Conservation (phyloP, 2,888 invertebrate genomes). For the Platerodrilus igneus region DNA sequence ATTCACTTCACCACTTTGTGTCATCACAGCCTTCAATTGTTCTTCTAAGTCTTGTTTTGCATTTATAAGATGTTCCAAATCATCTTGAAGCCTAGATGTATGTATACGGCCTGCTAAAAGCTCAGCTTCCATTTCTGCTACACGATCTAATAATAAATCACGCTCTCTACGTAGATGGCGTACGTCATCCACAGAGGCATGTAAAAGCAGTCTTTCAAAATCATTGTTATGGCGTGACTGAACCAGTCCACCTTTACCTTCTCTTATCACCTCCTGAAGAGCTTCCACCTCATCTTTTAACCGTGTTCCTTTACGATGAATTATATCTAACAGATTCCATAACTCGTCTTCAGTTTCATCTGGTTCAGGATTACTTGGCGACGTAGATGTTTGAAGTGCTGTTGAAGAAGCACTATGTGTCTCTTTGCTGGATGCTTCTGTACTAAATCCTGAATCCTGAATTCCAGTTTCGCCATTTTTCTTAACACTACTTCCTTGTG, state of each 20-base stretch:
- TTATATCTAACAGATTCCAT: constrained; percentile 81
- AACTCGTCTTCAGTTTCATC: constrained; percentile 72
- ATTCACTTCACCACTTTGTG: constrained; percentile 56
- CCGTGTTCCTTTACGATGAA: constrained; percentile 69
- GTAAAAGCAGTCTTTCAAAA: constrained; percentile 42
- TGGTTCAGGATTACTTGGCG: constrained; percentile 37
- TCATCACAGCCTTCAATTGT: constrained; percentile 54
- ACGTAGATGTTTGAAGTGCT: constrained; percentile 49
- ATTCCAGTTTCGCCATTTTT: constrained; percentile 59
- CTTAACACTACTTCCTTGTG: constrained; percentile 33
- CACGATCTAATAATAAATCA: constrained; percentile 67
- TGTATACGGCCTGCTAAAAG: constrained; percentile 61
- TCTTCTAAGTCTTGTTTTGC: constrained; percentile 59
- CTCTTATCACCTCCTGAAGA: constrained; percentile 55
- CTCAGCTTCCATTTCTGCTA: constrained; percentile 74
- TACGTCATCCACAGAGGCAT: constrained; percentile 53
- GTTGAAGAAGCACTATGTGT: constrained; percentile 69
- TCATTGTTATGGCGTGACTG: constrained; percentile 35
- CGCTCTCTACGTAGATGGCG: constrained; percentile 65
- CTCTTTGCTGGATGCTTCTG: constrained; percentile 80
- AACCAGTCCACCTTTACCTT: constrained; percentile 14
- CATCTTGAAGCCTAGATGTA: constrained; percentile 61
- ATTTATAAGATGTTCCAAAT: constrained; percentile 56
- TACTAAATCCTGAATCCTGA: constrained; percentile 86
- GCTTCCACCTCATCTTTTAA: constrained; percentile 57